A percentile compares a stretch with the other conserved stretches of the same genome.
phyloP scores from a whole-genome alignment of 2,888 invertebrate genomes.

The Clusia tigrina region DNA sequence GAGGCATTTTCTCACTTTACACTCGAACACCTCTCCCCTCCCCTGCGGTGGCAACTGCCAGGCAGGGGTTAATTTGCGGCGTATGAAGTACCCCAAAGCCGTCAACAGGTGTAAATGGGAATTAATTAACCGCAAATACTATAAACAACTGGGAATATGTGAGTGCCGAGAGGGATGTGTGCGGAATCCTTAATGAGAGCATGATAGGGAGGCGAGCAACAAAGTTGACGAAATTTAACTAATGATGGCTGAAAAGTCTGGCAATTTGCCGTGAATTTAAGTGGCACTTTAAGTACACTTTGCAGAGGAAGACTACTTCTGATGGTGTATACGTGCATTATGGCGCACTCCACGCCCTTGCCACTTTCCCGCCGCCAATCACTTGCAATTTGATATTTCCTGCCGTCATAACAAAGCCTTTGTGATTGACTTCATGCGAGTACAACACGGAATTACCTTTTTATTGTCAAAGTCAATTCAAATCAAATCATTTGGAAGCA shows the following conservation, averaged over 20 bases:
- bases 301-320: too few relatives aligned
- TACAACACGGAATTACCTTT: background rate
- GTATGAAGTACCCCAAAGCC: conserved; percentile 46
- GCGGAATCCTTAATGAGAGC: too few relatives aligned
- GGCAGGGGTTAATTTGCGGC: conserved; percentile 52
- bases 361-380: too few relatives aligned
- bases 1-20: conserved; percentile 37
- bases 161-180: too few relatives aligned
- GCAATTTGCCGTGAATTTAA: too few relatives aligned
- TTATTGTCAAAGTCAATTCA: conserved; percentile 51
- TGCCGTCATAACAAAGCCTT: conserved; percentile 3
- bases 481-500: conserved; percentile 61
- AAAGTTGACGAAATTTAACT: too few relatives aligned
- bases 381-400: too few relatives aligned
- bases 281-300: too few relatives aligned
- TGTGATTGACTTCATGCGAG: background rate
- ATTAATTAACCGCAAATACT: conserved; percentile 64
- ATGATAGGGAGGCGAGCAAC: too few relatives aligned
- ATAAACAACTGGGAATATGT: conserved; percentile 46
- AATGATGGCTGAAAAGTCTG: too few relatives aligned
- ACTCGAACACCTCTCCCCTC: conserved; percentile 35
- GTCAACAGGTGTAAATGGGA: conserved; percentile 62
- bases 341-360: too few relatives aligned
- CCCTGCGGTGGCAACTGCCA: conserved; percentile 19
- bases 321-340: too few relatives aligned